Conservation (phyloP, 2,797 vertebrate genomes). For the Cheirogaleus major region DNA sequence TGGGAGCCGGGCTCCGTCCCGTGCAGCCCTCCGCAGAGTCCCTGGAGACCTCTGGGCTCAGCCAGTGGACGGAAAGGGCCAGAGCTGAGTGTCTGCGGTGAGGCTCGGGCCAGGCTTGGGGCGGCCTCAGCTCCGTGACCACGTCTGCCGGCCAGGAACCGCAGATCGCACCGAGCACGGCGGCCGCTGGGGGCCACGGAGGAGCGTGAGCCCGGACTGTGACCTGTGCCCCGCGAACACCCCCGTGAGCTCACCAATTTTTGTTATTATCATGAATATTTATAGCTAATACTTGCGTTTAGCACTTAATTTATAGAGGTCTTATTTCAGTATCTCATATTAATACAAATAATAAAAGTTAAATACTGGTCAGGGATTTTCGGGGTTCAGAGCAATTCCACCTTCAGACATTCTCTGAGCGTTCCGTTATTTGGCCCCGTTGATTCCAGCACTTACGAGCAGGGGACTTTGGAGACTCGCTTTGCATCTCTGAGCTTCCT, state of each 20-base stretch:
- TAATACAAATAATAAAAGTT: conserved; percentile 17
- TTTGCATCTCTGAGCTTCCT: fast-evolving
- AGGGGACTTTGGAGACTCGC: fast-evolving
- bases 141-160: not conserved
- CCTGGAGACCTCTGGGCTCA: too few species aligned
- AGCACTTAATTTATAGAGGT: not conserved
- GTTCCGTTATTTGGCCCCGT: not conserved
- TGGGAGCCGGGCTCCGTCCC: not conserved
- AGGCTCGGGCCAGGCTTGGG: not conserved
- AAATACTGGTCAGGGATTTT: fast-evolving
- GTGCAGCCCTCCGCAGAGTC: fast-evolving
- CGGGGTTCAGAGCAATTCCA: not conserved
- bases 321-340: not conserved
- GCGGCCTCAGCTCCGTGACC: fast-evolving
- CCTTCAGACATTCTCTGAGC: fast-evolving
- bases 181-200: fast-evolving
- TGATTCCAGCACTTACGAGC: not conserved
- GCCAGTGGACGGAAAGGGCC: too few species aligned
- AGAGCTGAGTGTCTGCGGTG: fast-evolving
- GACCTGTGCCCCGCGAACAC: fast-evolving
- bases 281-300: not conserved
- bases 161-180: too few species aligned
- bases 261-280: not conserved
- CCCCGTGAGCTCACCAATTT: fast-evolving
- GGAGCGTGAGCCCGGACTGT: too few species aligned